Evolutionary conservation across 2,888 invertebrate species (phyloP), one percentile per base, ranked within the genome.

Genomic region (Tribolium freemani): DNA sequence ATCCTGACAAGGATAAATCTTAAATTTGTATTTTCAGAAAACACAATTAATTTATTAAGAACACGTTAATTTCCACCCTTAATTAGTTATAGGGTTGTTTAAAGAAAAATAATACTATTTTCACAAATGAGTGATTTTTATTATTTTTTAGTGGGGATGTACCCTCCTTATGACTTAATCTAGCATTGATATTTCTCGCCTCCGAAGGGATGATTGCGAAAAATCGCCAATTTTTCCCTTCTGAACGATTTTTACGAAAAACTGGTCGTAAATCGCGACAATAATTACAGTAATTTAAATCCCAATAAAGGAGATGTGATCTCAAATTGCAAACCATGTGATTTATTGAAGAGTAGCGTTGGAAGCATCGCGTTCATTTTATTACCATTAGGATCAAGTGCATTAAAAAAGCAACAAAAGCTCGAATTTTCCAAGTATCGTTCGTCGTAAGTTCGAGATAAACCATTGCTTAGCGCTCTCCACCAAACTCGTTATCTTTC

Each of bases 151-250:
- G 2, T 38, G 38, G n/a, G 8, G 38, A n/a, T 38, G 38, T 8
- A 38, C 8, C 9, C n/a, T 44, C 38, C 11, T 45, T 54, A 53
- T 11, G 38, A 53, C 64, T 54, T 64, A 38, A 57, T 67, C 67
- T 57, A 67, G 67, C 67, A 67, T 67, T 67, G 67, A 67, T 67
- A 57, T 67, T 67, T 67, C 67, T 46, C 63, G 48, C 9, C 4
- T 16, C 50, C 30, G 50, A 63, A 11, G 16, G 48, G 48, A 11
- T 13, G 16, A 10, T n/a, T 20, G 26, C 6, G 8, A 20, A 53
- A 53, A 53, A n/a, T 50, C 3, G 2, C 21, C 2, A 53, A 53
- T 20, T n/a, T 48, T 9, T 9, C 38, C 38, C 0, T 38, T 38
- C 38, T 38, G 38, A 5, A 3, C 1, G 3, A 38, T 38, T 38